A percentile compares a stretch with the other conserved stretches of the same genome.
Evolutionary conservation across 2,113 vertebrate species (phyloP).

Genomic region (Barbus barbus): DNA sequence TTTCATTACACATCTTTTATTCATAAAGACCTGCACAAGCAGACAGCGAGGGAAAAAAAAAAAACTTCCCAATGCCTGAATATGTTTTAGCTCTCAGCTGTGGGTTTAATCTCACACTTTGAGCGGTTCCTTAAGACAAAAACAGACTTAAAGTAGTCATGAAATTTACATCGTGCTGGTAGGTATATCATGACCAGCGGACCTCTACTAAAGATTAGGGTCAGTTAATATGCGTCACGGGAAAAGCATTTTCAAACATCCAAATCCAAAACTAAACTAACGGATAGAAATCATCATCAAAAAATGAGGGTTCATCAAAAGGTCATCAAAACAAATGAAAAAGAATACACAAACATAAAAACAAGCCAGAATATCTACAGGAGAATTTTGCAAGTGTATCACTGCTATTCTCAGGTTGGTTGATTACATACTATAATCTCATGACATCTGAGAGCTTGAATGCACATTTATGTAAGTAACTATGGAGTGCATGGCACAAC

Average conservation of each 20-base stretch:
- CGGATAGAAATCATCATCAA: neutral
- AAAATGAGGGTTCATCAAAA: neutral
- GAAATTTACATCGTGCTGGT: neutral
- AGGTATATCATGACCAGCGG: neutral
- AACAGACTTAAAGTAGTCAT: neutral
- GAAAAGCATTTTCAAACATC: neutral
- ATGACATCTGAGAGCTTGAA: neutral
- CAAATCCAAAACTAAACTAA: neutral
- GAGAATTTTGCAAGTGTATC: constrained; percentile 2
- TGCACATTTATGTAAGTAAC: neutral
- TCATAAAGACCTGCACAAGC: constrained; percentile 9
- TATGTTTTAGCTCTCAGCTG: neutral
- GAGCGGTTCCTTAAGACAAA: neutral
- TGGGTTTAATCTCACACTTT: neutral
- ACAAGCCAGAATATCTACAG: neutral
- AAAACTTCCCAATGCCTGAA: neutral
- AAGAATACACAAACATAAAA: neutral
- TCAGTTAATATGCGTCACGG: neutral
- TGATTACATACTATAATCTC: constrained; percentile 42
- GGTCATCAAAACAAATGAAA: neutral
- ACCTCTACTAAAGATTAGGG: neutral
- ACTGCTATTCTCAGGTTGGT: neutral
- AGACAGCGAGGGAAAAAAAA: neutral
- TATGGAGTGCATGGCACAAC: neutral
- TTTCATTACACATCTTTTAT: constrained; percentile 1